Base-by-base conservation (phyloP, 2,797 vertebrate genomes). In the Siniperca undulata region DNA sequence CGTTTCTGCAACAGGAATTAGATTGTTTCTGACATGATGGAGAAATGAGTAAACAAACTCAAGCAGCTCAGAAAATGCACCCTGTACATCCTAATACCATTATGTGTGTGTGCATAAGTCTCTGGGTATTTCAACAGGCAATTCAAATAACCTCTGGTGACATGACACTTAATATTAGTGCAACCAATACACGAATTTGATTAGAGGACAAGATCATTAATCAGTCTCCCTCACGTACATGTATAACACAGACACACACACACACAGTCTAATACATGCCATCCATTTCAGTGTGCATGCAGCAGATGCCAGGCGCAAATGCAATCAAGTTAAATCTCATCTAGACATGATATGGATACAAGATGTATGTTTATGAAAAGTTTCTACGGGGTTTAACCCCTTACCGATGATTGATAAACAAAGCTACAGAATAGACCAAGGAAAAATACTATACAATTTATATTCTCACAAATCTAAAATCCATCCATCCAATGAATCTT, bases 191-290 rank as follows among this genome's bases (percentile, higher is more conserved):
- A 79, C 61, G 46, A 55, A 88, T 77, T 55, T 71, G 20, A 88
- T 82, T 53, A 17, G 46, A 66, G 24, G 36, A 62, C 38, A 71
- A 69, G 9, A 62, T 64, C 42, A 82, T 88, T 82, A 65, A 61
- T 82, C 77, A 64, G 34, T 71, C 38, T 50, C 42, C 20, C 42
- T 42, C 38, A 42, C 11, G 1, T 27, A 50, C 16, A 9, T 44
- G 2, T 46, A 36, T 12, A 58, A 27, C 48, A 70, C 11, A 61
- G 8, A 77, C 48, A 64, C 42, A 20, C 55, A 77, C 48, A 7
- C 30, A 40, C 30, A 55, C 34, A 67, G 13, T 12, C 19, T 34
- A 46, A 44, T 17, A 71, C 34, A 58, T 55, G 7, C 7, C 1
- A 70, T 75, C 13, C 40, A 52, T 77, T 50, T 77, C 14, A 48